Evolutionary conservation across 2,888 invertebrate genomes (phyloP).

Genomic region (Dastarcus helophoroides): DNA sequence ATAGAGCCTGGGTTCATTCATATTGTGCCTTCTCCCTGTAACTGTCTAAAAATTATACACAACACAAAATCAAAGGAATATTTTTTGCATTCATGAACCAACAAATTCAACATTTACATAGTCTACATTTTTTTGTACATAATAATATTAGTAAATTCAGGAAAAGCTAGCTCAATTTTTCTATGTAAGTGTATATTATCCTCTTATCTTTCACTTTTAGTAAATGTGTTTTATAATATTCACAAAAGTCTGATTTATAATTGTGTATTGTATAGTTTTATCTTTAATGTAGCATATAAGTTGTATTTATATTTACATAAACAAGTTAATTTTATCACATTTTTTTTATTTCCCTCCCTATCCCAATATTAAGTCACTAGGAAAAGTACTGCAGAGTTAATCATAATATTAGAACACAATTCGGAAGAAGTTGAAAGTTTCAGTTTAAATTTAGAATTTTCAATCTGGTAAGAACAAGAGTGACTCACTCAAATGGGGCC

Average conservation of each 20-base stretch:
- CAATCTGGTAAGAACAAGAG: too few species aligned
- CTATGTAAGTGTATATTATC: constrained; percentile 16
- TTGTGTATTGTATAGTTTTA: constrained; percentile 22
- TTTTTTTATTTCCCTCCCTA: too few species aligned
- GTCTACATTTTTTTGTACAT: constrained; percentile 17
- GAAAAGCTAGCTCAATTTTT: constrained; percentile 30
- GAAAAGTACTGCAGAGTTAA: too few species aligned
- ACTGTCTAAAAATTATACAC: constrained; percentile 22
- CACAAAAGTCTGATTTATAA: constrained; percentile 25
- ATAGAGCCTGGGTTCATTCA: constrained; percentile 26
- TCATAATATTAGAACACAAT: too few species aligned
- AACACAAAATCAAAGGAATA: constrained; percentile 21
- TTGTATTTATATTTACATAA: constrained; percentile 27
- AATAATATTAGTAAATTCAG: constrained; percentile 16
- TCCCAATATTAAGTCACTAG: too few species aligned
- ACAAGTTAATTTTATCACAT: constrained; percentile 11
- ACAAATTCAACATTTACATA: constrained; percentile 17
- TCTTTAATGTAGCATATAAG: constrained; percentile 19
- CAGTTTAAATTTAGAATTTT: too few species aligned
- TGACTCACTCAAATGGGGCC: too few species aligned
- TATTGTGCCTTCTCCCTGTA: constrained; percentile 31
- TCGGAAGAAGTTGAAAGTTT: too few species aligned
- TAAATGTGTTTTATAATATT: constrained; percentile 16
- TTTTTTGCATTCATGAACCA: constrained; percentile 32
- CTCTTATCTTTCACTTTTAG: constrained; percentile 10